Evolutionary conservation across 2,888 invertebrate species (phyloP).

Genomic region (Epirrhoe tristata): DNA sequence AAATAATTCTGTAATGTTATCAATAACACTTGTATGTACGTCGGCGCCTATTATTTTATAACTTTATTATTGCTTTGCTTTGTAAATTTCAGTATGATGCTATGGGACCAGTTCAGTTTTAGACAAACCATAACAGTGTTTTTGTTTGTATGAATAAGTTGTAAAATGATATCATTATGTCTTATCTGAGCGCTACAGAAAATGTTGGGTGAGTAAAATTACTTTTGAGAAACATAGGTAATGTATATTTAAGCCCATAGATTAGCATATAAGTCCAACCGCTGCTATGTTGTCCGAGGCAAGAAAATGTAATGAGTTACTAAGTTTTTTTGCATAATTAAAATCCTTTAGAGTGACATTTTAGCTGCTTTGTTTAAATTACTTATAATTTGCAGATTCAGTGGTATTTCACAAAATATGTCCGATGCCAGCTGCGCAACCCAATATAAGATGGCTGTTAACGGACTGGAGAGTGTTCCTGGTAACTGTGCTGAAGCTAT

Average conservation of each 20-base stretch:
- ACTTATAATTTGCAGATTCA: constrained; percentile 63
- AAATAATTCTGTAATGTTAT: constrained; percentile 64
- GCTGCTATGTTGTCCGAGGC: background rate
- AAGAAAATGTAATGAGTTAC: background rate
- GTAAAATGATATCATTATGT: constrained; percentile 83
- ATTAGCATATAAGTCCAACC: background rate
- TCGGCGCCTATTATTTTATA: constrained; percentile 39
- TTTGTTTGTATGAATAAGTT: constrained; percentile 67
- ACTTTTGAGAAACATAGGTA: background rate
- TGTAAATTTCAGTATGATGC: constrained; percentile 71
- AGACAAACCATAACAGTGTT: constrained; percentile 60
- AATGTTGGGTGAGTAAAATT: constrained; percentile 77
- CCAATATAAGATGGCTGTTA: constrained; percentile 80
- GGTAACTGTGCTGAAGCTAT: constrained; percentile 75
- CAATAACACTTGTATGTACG: constrained; percentile 39
- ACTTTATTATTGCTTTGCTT: constrained; percentile 33
- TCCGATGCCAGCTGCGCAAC: constrained; percentile 82
- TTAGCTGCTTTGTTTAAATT: background rate
- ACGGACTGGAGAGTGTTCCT: constrained; percentile 66
- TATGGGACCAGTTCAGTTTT: constrained; percentile 71
- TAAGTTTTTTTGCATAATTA: too few species aligned
- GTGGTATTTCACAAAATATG: constrained; percentile 82
- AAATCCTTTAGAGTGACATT: background rate
- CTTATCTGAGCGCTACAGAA: constrained; percentile 84
- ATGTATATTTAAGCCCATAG: background rate